A percentile compares a stretch with the other conserved stretches of the same genome.
Evolutionary conservation across 2,113 vertebrate genomes (phyloP).

Genomic region (Oryzias celebensis): DNA sequence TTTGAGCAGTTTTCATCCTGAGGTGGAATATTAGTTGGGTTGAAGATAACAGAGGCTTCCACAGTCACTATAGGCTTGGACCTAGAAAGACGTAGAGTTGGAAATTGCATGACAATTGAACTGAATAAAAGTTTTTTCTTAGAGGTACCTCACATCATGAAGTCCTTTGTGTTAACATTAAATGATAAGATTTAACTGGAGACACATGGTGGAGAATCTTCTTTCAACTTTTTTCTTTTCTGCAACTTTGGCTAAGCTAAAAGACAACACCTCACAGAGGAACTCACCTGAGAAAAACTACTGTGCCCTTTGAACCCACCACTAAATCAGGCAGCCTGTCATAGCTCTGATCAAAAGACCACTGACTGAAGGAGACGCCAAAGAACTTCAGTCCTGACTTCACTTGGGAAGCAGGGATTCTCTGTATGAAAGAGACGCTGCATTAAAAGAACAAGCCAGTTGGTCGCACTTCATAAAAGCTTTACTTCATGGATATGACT

Average conservation of each 20-base stretch:
- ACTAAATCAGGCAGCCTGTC: conserved; percentile 70
- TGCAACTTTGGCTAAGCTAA: not conserved
- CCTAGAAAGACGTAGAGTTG: conserved; percentile 43
- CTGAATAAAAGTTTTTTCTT: not conserved
- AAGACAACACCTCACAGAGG: not conserved
- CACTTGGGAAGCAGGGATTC: conserved; percentile 66
- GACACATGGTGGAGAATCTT: not conserved
- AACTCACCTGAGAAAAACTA: conserved; percentile 74
- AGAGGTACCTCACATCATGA: not conserved
- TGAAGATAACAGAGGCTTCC: conserved; percentile 42
- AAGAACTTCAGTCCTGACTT: conserved; percentile 60
- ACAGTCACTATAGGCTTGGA: conserved; percentile 73
- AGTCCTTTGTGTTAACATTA: not conserved
- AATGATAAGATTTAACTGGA: not conserved
- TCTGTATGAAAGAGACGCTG: conserved; percentile 40
- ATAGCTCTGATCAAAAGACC: conserved; percentile 60
- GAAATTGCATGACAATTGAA: not conserved
- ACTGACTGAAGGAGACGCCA: conserved; percentile 70
- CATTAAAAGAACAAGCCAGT: not conserved
- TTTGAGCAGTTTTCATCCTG: conserved; percentile 38
- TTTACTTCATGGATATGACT: not conserved
- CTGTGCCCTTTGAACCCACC: conserved; percentile 72
- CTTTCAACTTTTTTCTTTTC: too few relatives aligned
- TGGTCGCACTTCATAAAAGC: not conserved
- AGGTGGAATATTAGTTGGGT: conserved; percentile 52